These are phyloP conservation scores for Podotricha telesiphe DNA, from an alignment of 2,888 invertebrate species.

Conservation along the genomic window DNA sequence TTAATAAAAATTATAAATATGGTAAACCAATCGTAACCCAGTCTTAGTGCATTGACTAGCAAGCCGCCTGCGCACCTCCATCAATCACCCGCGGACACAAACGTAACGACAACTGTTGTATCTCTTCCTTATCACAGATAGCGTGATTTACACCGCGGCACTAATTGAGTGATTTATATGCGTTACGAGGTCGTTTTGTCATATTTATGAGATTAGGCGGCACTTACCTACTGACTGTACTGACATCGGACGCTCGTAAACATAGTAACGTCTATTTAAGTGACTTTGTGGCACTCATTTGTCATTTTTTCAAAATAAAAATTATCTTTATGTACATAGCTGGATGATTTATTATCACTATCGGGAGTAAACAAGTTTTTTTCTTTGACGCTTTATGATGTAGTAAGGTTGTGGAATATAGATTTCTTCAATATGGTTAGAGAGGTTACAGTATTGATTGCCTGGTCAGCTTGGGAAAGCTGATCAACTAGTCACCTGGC, in stretches of 20 bases:
- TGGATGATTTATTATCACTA: conserved; percentile 6
- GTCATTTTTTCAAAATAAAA: conserved; percentile 13
- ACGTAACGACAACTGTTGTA: conserved; percentile 26
- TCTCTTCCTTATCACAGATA: conserved; percentile 39
- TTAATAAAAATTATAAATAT: no score
- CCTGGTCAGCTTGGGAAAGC: no score
- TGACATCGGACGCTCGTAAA: conserved; percentile 14
- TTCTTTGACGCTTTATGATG: background rate
- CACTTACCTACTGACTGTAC: conserved; percentile 1
- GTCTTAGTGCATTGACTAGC: conserved; percentile 22
- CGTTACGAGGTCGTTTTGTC: conserved; percentile 31
- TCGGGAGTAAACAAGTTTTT: background rate
- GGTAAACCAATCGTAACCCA: no score
- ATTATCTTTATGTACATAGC: conserved; percentile 17
- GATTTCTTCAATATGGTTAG: background rate
- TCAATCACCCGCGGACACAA: conserved; percentile 25
- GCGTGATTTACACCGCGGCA: conserved; percentile 44
- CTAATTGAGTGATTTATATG: conserved; percentile 47
- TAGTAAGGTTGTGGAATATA: background rate
- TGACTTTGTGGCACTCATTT: conserved; percentile 4
- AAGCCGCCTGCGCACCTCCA: background rate
- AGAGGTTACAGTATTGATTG: background rate
- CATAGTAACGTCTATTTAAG: conserved; percentile 20
- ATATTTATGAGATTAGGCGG: conserved; percentile 35
- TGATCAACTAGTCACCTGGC: no score